Conservation (phyloP, 2,888 invertebrate genomes). For the Andrena flavipes region DNA sequence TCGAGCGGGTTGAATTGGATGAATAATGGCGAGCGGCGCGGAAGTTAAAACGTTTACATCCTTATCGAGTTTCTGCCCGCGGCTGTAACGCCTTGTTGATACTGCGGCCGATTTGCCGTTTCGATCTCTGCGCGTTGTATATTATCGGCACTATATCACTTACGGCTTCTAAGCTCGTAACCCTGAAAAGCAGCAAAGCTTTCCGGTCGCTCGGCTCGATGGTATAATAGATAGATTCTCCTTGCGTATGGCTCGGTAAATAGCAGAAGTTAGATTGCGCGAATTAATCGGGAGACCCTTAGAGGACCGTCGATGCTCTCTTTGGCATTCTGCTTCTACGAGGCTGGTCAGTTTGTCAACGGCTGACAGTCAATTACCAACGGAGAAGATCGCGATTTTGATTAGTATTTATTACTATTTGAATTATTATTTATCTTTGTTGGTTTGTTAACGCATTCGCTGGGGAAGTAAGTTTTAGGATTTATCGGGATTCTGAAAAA, state of each 20-base stretch:
- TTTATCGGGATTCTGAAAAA: too few species aligned
- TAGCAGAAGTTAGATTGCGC: conserved; percentile 7
- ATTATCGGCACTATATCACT: conserved; percentile 54
- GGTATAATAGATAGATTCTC: not conserved
- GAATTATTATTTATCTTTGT: too few species aligned
- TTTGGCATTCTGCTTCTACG: not conserved
- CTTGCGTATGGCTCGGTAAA: conserved; percentile 6
- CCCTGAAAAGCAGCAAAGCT: conserved; percentile 18
- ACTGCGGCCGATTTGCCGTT: conserved; percentile 53
- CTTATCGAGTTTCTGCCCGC: conserved; percentile 47
- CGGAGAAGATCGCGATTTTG: not conserved
- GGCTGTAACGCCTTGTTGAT: conserved; percentile 54
- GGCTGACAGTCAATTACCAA: not conserved
- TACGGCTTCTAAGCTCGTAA: conserved; percentile 14
- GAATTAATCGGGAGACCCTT: conserved; percentile 28
- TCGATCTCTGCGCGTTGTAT: conserved; percentile 32
- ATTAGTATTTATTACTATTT: not conserved
- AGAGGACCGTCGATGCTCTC: not conserved
- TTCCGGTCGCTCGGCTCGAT: conserved; percentile 16
- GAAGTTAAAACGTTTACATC: conserved; percentile 55
- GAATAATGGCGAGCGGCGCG: conserved; percentile 49
- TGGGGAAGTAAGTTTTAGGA: too few species aligned
- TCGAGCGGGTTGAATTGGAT: conserved; percentile 54
- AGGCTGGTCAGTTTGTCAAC: not conserved
- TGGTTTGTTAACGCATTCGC: too few species aligned